Conservation (phyloP, 2,797 vertebrate species). For the Odontamblyopus rebecca region DNA sequence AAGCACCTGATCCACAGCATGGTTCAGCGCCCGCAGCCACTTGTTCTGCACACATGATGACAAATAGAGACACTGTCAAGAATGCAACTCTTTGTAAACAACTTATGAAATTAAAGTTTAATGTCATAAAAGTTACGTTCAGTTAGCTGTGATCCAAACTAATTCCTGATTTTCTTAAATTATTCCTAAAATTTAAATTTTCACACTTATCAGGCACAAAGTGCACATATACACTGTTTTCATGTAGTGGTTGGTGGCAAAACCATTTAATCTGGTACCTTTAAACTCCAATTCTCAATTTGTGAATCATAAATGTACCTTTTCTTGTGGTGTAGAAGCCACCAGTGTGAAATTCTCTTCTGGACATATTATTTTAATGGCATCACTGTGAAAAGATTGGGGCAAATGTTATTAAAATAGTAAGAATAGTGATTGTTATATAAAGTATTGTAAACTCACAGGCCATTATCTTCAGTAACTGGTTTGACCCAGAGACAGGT, state of each 20-base stretch:
- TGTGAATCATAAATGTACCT: conserved; percentile 75
- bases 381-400: conserved; percentile 74
- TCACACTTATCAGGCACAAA: neutral
- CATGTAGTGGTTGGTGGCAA: neutral
- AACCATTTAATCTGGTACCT: neutral
- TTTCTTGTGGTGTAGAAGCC: conserved; percentile 90
- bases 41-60: conserved; percentile 78
- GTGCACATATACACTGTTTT: neutral
- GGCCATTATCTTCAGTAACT: conserved; percentile 83
- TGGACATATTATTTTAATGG: conserved; percentile 91
- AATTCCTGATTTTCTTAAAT: neutral
- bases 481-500: conserved; percentile 92
- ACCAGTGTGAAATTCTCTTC: conserved; percentile 91
- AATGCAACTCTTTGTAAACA: neutral
- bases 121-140: neutral
- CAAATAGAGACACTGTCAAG: neutral
- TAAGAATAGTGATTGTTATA: neutral
- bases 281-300: neutral
- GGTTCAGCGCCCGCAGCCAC: conserved; percentile 91
- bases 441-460: conserved; percentile 80
- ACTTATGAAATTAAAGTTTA: neutral
- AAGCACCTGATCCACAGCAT: conserved; percentile 89
- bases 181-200: neutral
- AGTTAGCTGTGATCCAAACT: no score
- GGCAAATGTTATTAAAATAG: neutral